Conservation (phyloP, 2,888 invertebrate genomes). For the Tachina lurida region DNA sequence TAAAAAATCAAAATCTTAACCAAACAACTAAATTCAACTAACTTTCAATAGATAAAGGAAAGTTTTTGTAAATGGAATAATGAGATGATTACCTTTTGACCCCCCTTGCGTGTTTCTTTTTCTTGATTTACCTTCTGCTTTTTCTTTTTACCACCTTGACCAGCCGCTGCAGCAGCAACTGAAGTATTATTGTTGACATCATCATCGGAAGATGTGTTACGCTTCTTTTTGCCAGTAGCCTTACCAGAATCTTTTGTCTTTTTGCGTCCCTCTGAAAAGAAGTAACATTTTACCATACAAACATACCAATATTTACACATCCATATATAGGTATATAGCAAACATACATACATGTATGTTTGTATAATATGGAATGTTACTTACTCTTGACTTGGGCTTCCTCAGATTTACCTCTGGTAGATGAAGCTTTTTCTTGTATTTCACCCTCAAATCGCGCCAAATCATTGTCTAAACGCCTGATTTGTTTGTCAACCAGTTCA, state of each 20-base stretch:
- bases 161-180: slow-evolving; percentile 72
- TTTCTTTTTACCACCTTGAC: slow-evolving; percentile 83
- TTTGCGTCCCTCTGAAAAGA: slow-evolving; percentile 86
- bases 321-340: too few species aligned
- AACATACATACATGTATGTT: slow-evolving; percentile 10
- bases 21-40: slow-evolving; percentile 14
- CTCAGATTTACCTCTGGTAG: slow-evolving; percentile 88
- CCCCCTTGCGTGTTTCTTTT: slow-evolving; percentile 83
- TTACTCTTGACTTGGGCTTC: slow-evolving; percentile 86
- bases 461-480: slow-evolving; percentile 96
- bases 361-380: background rate
- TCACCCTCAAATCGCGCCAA: slow-evolving; percentile 98
- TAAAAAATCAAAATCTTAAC: background rate
- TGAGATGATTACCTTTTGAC: slow-evolving; percentile 83
- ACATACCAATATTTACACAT: too few species aligned
- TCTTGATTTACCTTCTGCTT: slow-evolving; percentile 84
- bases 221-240: slow-evolving; percentile 85
- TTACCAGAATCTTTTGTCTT: slow-evolving; percentile 86
- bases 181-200: slow-evolving; percentile 75
- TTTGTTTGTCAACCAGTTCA: slow-evolving; percentile 98
- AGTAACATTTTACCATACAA: background rate
- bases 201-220: slow-evolving; percentile 83
- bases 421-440: slow-evolving; percentile 96
- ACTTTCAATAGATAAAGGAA: slow-evolving; percentile 11
- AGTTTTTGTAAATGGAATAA: slow-evolving; percentile 60